Conservation (phyloP, 2,797 vertebrate species). For the Pantherophis vulpinus region DNA sequence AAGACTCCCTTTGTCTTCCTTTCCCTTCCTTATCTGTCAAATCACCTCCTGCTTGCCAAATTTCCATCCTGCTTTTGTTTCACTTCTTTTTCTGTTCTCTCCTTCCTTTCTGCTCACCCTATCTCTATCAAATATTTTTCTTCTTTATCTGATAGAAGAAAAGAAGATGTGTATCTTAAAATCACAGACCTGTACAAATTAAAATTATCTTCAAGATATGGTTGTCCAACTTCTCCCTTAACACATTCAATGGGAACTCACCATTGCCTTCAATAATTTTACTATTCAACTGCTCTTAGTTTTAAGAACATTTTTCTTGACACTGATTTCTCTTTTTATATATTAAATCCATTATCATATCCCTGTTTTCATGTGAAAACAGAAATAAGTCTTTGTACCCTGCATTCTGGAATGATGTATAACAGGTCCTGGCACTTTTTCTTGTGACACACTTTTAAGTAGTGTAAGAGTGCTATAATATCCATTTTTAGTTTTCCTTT, state of each 20-base stretch:
- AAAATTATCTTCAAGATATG: neutral
- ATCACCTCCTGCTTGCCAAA: neutral
- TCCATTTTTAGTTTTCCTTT: neutral
- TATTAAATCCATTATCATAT: neutral
- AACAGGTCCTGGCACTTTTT: neutral
- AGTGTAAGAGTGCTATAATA: neutral
- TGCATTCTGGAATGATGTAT: neutral
- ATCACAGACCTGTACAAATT: neutral
- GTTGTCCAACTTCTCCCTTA: neutral
- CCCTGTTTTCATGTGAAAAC: neutral
- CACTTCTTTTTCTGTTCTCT: neutral
- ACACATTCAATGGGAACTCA: neutral
- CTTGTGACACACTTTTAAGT: neutral
- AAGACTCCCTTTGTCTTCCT: neutral
- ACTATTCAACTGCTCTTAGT: neutral
- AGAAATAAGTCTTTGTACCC: neutral
- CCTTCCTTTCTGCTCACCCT: neutral
- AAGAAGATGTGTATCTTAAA: neutral
- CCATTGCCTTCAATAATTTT: neutral
- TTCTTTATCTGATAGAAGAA: neutral
- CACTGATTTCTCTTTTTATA: neutral
- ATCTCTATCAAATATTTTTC: neutral
- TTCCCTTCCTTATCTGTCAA: neutral
- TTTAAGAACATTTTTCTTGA: neutral
- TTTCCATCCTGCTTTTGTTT: neutral